phyloP scores from a whole-genome alignment of 2,797 vertebrate species.

The Eutrigla gurnardus region DNA sequence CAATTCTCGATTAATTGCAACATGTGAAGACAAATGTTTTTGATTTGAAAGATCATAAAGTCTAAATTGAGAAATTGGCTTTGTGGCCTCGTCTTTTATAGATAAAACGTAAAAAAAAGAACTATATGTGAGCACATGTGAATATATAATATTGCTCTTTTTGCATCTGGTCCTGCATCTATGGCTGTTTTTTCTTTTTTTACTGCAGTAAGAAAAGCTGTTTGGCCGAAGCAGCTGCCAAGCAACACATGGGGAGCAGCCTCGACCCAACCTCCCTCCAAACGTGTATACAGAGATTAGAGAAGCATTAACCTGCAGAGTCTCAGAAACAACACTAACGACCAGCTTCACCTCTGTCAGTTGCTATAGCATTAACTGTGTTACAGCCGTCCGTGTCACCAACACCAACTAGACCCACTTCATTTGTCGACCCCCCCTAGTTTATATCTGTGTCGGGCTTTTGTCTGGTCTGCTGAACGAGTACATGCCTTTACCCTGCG shows the following conservation, averaged over 20 bases:
- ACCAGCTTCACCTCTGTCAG: conserved; percentile 5
- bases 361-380: conserved; percentile 21
- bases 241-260: conserved; percentile 62
- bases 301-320: conserved; percentile 23
- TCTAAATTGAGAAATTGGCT: conserved; percentile 57
- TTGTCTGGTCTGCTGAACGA: conserved; percentile 65
- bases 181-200: conserved; percentile 46
- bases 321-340: conserved; percentile 25
- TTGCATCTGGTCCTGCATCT: conserved; percentile 69
- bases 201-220: conserved; percentile 53
- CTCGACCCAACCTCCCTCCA: conserved; percentile 36
- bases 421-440: conserved; percentile 45
- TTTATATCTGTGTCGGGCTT: conserved; percentile 72
- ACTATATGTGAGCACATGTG: conserved; percentile 42
- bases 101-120: conserved; percentile 28
- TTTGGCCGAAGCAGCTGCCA: conserved; percentile 64
- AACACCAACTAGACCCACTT: conserved; percentile 23
- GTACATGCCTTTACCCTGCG: conserved; percentile 38
- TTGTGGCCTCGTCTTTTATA: conserved; percentile 50
- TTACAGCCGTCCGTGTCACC: conserved; percentile 9
- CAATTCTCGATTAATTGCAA: conserved; percentile 36
- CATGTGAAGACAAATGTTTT: conserved; percentile 48
- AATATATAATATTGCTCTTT: conserved; percentile 54
- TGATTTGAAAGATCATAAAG: conserved; percentile 58
- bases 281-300: conserved; percentile 36